These are phyloP conservation scores for Suncus etruscus DNA, from an alignment of 2,113 vertebrate genomes.

Conservation along the genomic window DNA sequence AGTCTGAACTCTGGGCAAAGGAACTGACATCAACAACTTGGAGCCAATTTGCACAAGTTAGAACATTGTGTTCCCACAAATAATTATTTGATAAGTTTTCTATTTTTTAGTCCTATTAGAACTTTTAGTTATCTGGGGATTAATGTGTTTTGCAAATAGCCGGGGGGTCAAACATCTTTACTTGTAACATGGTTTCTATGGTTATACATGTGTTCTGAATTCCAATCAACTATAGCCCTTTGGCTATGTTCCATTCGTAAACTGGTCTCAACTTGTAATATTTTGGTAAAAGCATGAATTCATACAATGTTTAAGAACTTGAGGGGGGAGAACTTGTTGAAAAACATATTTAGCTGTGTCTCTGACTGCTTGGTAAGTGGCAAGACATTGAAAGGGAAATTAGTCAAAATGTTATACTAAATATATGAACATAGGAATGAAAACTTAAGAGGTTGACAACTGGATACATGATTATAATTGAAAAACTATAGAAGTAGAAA, in stretches of 20 bases:
- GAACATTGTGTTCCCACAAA: neutral
- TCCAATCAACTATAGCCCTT: too few relatives aligned
- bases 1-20: neutral
- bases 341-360: neutral
- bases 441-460: neutral
- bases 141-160: neutral
- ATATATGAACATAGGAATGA: neutral
- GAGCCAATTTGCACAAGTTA: neutral
- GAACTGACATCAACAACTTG: neutral
- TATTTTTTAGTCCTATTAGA: neutral
- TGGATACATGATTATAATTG: neutral
- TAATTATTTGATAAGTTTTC: neutral
- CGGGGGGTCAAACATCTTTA: neutral
- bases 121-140: neutral
- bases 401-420: neutral
- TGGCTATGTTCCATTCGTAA: neutral
- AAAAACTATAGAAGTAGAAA: neutral
- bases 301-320: neutral
- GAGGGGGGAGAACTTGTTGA: neutral
- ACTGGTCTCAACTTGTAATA: neutral
- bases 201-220: neutral
- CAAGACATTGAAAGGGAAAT: neutral
- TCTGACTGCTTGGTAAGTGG: neutral
- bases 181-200: too few relatives aligned
- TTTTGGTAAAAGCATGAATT: neutral